Evolutionary conservation across 2,113 vertebrate species (phyloP), one percentile per base, ranked within the genome.

Genomic region (Edolisoma coerulescens): DNA sequence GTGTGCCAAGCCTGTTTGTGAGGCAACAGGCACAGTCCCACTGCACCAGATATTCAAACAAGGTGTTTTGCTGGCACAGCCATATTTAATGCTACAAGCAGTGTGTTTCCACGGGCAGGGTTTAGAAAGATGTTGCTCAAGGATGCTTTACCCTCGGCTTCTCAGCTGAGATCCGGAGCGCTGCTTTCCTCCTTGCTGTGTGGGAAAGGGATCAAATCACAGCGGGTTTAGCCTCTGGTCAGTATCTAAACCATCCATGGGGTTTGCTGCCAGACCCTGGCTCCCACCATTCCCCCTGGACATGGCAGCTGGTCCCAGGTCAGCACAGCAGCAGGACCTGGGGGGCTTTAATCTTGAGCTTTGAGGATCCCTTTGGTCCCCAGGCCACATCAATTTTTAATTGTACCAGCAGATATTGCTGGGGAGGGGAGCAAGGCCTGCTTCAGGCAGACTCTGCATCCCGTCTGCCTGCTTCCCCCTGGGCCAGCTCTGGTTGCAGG

Each of bases 1-100:
- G 57, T 18, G 6, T 33, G 32, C 50, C 4, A 3, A 64, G 44
- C 63, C 37, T 9, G 1, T 42, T 24, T 0, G 0, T 18, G 39
- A 65, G 71, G 41, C 80, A 73, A 71, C 63, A 75, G 76, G 61
- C 71, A 54, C 33, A 82, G 53, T 79, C 79, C 70, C 35, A 24
- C 39, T 5, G 0, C 13, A 1, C 45, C 9, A 4, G 42, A 37
- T 86, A 54, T 47, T 76, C 49, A 54, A 93, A 42, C 84, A 69
- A 93, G 87, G 77, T 81, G n/a, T 89, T 95, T 57, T 95, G 77
- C 90, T 89, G 84, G 54, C 87, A 78, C 69, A 61, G 87, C 80
- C 68, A 20, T 74, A 65, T 93, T 94, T 84, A 77, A 57, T 74
- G 42, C 50, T 77, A 60, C 54, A 39, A 60, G 73, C 80, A 81